Evolutionary conservation across 2,113 vertebrate species (phyloP), one percentile per base, ranked within the genome.

Genomic region (Ptyas mucosa): DNA sequence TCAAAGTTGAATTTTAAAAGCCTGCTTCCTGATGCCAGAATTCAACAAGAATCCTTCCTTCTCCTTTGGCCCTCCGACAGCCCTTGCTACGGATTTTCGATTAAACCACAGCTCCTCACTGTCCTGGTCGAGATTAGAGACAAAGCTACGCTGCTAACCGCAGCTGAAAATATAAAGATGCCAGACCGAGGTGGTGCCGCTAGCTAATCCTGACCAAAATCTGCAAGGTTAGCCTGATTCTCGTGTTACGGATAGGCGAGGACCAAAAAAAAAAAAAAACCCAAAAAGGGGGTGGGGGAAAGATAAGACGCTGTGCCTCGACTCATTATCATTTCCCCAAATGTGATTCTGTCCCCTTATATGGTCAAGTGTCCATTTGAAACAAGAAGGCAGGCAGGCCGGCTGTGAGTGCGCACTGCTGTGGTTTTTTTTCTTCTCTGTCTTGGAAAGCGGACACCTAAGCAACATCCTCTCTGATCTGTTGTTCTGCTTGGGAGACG

Each of bases 181-280:
- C 34, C 34, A 43, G 34, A 43, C 75, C 3, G 8, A 43, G 18
- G 75, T 43, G 18, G 20, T 39, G 34, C n/a, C 34, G 1, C 18
- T 39, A 18, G 0, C 18, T 39, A 18, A 81, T 20, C 75, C 34
- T 21, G 75, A 18, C 7, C 15, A 52, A 52, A 18, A 88, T 1
- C 75, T 8, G 24, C 1, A 55, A 55, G 15, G 53, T 55, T 21
- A 55, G 29, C 34, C 8, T 39, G 26, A 55, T 23, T 23, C n/a
- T 23, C 34, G 6, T 43, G 5, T 43, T 43, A 39, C 20, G 23
- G 54, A 57, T 21, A 21, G 87, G 53, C n/a, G 23, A 89, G 53
- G 34, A 20, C 18, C 1, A 1, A 20, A 8, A 1, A 1, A 9
- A 4, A 54, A n/a, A 10, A 20, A 21, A 54, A 20, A n/a, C 3